Percentiles rank a stretch among this genome's conserved stretches.
Conservation (phyloP, 2,888 invertebrate species). For the Mimachlamys varia region DNA sequence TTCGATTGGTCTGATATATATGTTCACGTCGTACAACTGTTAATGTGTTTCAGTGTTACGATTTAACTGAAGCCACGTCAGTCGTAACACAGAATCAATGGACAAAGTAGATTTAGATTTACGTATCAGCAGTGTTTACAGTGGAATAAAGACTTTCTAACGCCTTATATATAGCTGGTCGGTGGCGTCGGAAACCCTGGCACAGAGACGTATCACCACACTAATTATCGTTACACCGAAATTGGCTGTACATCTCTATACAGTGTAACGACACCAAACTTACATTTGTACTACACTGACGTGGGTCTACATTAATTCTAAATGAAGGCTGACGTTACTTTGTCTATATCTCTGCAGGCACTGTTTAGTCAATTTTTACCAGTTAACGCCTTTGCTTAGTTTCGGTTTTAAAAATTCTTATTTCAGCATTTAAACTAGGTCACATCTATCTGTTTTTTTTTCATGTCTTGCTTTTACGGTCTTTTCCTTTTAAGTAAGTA, state of each 20-base stretch:
- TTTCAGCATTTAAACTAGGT: too few relatives aligned
- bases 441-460: too few relatives aligned
- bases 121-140: neutral
- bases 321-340: too few relatives aligned
- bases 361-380: too few relatives aligned
- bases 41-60: neutral
- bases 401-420: too few relatives aligned
- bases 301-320: too few relatives aligned
- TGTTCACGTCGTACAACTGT: neutral
- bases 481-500: too few relatives aligned
- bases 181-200: neutral
- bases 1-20: slow-evolving; percentile 12
- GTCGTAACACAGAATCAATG: neutral
- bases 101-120: neutral
- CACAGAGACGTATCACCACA: neutral
- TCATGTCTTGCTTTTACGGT: too few relatives aligned
- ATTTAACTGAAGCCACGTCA: neutral
- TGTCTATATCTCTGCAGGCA: too few relatives aligned
- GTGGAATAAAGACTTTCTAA: neutral
- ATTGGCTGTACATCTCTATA: neutral
- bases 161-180: neutral
- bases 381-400: too few relatives aligned
- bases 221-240: neutral
- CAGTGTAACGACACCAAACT: too few relatives aligned
- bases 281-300: too few relatives aligned